Evolutionary conservation across 2,888 invertebrate species (phyloP), one percentile per base, ranked within the genome.

Genomic region (Lepidocyrtinus sp.): DNA sequence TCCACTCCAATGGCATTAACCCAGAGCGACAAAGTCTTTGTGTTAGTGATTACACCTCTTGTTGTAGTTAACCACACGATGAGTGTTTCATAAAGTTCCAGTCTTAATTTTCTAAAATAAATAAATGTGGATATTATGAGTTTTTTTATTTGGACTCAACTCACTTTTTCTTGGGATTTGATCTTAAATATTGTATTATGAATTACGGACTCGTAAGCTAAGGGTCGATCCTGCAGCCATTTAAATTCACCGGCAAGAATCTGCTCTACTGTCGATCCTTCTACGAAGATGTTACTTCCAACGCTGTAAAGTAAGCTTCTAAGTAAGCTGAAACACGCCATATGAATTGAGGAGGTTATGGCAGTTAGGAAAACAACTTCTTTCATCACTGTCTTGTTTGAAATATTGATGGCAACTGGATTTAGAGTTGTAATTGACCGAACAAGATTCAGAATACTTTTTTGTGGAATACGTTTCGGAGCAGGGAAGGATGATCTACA

Each of bases 401-500:
- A 12, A 25, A 78, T 27, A 81, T 22, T 7, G 79, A 17, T 50
- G 26, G 27, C 67, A 2, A 81, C 19, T 7, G 85, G 84, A 77
- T 84, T 84, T 1, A 83, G 45, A 0, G 81, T 22, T 17, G 71
- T 63, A 36, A 85, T 71, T 22, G 7, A 61, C 15, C 36, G 12
- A 36, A 84, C 64, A 2, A 83, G 12, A 36, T 79, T 75, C 22
- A 85, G 25, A 45, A 84, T 76, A 25, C 83, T 76, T 21, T 73
- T 70, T 17, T 74, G 27, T 21, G 85, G 85, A 21, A 86, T 83
- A 2, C 63, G 75, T 55, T 86, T 86, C 1, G 83, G 81, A 3
- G 83, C 82, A 17, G 83, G 82, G 71, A 86, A 84, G 7, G 83
- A 77, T 45, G 73, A 74, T 17, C 86, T 36, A 12, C 12, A 7